A percentile compares a stretch with the other conserved stretches of the same genome.
Evolutionary conservation across 2,113 vertebrate species (phyloP).

Genomic region (Bostrychus sinensis): DNA sequence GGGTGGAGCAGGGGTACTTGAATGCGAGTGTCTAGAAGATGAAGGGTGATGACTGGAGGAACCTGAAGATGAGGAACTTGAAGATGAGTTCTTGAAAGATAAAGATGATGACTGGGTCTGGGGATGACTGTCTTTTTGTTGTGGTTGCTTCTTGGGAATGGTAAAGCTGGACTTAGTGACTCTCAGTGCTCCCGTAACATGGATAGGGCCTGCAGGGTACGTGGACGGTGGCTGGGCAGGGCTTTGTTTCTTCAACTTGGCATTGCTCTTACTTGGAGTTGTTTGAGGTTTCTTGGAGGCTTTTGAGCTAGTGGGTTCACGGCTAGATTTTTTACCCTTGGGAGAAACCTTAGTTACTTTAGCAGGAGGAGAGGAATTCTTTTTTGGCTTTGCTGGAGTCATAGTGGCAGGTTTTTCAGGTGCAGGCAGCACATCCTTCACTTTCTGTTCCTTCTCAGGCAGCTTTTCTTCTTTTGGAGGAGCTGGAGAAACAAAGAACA

Average conservation of each 20-base stretch:
- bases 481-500: constrained; percentile 55
- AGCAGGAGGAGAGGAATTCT: constrained; percentile 49
- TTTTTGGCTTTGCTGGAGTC: constrained; percentile 52
- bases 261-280: constrained; percentile 39
- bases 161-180: constrained; percentile 80
- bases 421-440: constrained; percentile 52
- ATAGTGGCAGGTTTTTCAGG: constrained; percentile 52
- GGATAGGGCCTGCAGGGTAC: constrained; percentile 72
- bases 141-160: constrained; percentile 82
- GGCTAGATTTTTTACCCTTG: constrained; percentile 64
- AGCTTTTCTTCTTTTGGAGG: constrained; percentile 69
- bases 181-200: constrained; percentile 77
- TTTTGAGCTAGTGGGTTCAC: constrained; percentile 41
- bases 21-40: constrained; percentile 61
- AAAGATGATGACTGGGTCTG: constrained; percentile 38
- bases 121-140: constrained; percentile 58
- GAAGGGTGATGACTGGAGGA: constrained; percentile 42
- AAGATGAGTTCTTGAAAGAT: constrained; percentile 60
- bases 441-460: constrained; percentile 66
- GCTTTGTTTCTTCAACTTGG: constrained; percentile 67
- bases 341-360: constrained; percentile 62
- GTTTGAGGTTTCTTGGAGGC: constrained; percentile 58
- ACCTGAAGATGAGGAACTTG: constrained; percentile 44
- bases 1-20: constrained; percentile 39
- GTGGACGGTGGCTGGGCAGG: constrained; percentile 47